Evolutionary conservation across 2,113 vertebrate species (phyloP).

Genomic region (Labeo rohita): DNA sequence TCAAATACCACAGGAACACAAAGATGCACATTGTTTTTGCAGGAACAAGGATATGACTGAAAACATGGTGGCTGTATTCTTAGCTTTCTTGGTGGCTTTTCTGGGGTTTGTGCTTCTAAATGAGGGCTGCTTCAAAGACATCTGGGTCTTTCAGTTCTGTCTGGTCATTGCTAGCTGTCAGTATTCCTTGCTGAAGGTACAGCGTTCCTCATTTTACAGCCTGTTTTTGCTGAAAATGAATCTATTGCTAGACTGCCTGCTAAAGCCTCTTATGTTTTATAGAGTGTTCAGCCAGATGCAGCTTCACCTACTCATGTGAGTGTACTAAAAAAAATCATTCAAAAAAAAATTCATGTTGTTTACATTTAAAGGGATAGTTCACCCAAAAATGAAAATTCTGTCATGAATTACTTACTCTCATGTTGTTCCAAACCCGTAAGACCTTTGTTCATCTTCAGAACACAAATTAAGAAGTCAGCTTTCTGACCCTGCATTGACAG

Average conservation of each 20-base stretch:
- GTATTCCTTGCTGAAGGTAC: conserved; percentile 96
- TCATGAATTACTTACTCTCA: too few species aligned
- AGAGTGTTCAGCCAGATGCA: conserved; percentile 97
- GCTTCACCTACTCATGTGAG: conserved; percentile 97
- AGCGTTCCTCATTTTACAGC: neutral
- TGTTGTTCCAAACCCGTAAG: too few species aligned
- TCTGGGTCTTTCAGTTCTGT: conserved; percentile 94
- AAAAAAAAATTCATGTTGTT: neutral
- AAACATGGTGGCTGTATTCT: conserved; percentile 84
- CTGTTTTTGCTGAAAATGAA: neutral
- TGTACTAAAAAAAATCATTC: conserved; percentile 48
- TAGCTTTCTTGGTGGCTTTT: conserved; percentile 91
- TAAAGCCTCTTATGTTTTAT: conserved; percentile 59
- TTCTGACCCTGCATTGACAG: too few species aligned
- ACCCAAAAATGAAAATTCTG: too few species aligned
- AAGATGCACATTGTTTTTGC: conserved; percentile 23
- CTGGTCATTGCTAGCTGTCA: conserved; percentile 96
- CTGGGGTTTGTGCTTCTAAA: conserved; percentile 92
- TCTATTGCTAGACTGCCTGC: neutral
- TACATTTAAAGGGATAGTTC: too few species aligned
- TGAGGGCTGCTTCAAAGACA: conserved; percentile 92
- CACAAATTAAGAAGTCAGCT: too few species aligned
- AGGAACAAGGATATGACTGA: conserved; percentile 87
- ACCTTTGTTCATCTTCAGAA: too few species aligned
- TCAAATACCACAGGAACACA: neutral